Conservation (phyloP, 2,888 invertebrate genomes). For the Epinotia nisella region DNA sequence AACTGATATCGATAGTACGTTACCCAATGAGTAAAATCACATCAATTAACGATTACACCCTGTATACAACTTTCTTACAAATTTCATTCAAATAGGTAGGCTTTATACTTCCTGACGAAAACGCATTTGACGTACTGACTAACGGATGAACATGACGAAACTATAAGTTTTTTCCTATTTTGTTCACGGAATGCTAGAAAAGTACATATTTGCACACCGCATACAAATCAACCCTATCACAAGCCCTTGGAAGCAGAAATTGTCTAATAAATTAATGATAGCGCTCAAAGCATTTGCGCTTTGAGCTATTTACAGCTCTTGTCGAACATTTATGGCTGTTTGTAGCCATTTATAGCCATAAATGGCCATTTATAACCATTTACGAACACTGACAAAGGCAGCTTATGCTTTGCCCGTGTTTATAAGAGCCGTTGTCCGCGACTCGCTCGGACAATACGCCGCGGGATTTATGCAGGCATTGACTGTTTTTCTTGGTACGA, state of each 20-base stretch:
- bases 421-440: slow-evolving; percentile 63
- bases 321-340: slow-evolving; percentile 57
- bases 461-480: slow-evolving; percentile 69
- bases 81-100: too few relatives aligned
- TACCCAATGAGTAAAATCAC: too few relatives aligned
- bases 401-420: slow-evolving; percentile 58
- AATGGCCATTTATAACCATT: slow-evolving; percentile 51
- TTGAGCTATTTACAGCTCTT: slow-evolving; percentile 56
- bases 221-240: slow-evolving; percentile 14
- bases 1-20: too few relatives aligned
- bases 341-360: slow-evolving; percentile 54
- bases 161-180: too few relatives aligned
- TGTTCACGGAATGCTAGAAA: neutral
- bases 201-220: neutral
- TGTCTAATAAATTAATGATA: slow-evolving; percentile 61
- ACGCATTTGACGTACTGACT: too few relatives aligned
- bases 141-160: too few relatives aligned
- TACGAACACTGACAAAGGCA: slow-evolving; percentile 62
- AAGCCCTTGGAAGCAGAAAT: slow-evolving; percentile 34
- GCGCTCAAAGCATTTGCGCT: slow-evolving; percentile 52
- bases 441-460: slow-evolving; percentile 57
- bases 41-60: too few relatives aligned
- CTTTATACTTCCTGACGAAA: too few relatives aligned
- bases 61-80: too few relatives aligned
- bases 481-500: slow-evolving; percentile 70